phyloP scores from a whole-genome alignment of 2,797 vertebrate species.

The Hoplostethus atlanticus region DNA sequence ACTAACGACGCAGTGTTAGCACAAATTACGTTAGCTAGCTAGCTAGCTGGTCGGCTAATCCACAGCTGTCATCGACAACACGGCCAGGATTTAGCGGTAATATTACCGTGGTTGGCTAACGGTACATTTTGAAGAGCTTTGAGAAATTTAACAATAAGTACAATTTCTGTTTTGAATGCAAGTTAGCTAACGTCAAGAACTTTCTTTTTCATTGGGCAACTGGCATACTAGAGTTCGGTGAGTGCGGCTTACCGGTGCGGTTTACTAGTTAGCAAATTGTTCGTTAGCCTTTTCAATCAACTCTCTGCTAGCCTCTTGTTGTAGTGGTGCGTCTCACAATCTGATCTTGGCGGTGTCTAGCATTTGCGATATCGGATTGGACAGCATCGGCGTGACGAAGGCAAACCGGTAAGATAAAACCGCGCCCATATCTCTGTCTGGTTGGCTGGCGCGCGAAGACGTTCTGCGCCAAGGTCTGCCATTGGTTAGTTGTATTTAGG shows the following conservation, averaged over 20 bases:
- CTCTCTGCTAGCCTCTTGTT: constrained; percentile 67
- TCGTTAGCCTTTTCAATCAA: constrained; percentile 60
- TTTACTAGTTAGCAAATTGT: constrained; percentile 66
- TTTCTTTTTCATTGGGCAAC: background rate
- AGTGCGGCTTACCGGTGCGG: constrained; percentile 74
- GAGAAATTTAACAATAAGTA: background rate
- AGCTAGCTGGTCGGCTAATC: constrained; percentile 62
- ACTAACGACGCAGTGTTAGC: constrained; percentile 75
- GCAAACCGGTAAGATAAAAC: constrained; percentile 41
- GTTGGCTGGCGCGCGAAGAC: constrained; percentile 35
- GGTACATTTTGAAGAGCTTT: background rate
- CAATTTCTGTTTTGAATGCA: background rate
- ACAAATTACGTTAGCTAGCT: constrained; percentile 18
- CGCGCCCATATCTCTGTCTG: constrained; percentile 51
- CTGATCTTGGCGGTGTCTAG: constrained; percentile 89
- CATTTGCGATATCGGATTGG: constrained; percentile 77
- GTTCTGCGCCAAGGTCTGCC: background rate
- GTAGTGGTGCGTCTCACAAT: constrained; percentile 80
- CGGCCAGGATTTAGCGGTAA: constrained; percentile 33
- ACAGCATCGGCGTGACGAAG: constrained; percentile 64
- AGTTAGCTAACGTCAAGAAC: background rate
- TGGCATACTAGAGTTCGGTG: constrained; percentile 17
- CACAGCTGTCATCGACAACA: constrained; percentile 72
- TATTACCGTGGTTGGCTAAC: background rate
- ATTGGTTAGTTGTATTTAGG: background rate